phyloP scores from a whole-genome alignment of 2,113 vertebrate species.

The Anolis sagrei region DNA sequence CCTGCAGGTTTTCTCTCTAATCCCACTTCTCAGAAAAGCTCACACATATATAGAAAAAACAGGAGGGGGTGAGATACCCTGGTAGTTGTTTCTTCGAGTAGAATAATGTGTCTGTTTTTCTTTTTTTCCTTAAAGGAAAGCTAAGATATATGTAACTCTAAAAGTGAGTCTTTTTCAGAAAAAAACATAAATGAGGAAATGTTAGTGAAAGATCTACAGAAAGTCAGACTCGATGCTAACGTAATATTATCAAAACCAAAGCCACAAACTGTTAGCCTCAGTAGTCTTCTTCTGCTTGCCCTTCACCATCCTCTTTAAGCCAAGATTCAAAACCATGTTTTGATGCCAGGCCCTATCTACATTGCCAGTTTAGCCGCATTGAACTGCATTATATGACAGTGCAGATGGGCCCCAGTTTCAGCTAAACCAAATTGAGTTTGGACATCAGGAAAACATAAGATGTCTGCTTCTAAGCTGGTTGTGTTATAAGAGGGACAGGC shows the following conservation, averaged over 20 bases:
- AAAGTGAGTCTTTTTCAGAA: neutral
- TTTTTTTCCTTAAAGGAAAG: slow-evolving; percentile 47
- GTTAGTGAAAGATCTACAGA: neutral
- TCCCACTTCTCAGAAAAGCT: slow-evolving; percentile 79
- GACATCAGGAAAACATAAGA: neutral
- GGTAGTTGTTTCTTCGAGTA: slow-evolving; percentile 70
- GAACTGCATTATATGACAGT: too few species aligned
- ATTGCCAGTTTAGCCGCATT: too few species aligned
- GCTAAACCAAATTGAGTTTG: neutral
- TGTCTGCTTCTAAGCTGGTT: neutral
- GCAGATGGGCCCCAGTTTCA: too few species aligned
- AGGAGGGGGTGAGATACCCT: slow-evolving; percentile 75
- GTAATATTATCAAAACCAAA: neutral
- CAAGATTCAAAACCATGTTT: neutral
- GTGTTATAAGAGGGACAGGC: neutral
- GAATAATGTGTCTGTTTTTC: slow-evolving; percentile 68
- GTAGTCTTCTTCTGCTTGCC: too few species aligned
- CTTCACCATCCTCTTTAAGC: too few species aligned
- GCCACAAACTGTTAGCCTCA: too few species aligned
- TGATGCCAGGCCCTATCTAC: neutral
- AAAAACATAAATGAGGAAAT: neutral
- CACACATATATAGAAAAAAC: slow-evolving; percentile 70
- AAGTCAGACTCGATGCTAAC: too few species aligned
- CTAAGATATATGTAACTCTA: slow-evolving; percentile 8
- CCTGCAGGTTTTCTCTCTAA: slow-evolving; percentile 82